Conservation (phyloP, 1,140 invertebrate genomes). For the Venustaconcha ellipsiformis region DNA sequence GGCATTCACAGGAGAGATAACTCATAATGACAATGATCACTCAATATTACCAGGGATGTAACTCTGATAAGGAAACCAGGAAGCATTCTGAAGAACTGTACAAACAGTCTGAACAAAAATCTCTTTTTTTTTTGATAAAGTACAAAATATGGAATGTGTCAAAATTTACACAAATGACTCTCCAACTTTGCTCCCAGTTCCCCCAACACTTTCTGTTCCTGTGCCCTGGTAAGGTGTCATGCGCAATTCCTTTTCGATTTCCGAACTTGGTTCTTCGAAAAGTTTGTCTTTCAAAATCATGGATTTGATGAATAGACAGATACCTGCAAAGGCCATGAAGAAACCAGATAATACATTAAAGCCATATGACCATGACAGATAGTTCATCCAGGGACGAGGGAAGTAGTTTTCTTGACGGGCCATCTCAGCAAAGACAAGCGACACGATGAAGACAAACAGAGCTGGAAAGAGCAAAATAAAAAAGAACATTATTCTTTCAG, state of each 20-base stretch:
- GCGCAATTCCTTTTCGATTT: constrained; percentile 24
- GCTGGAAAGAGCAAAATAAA: constrained; percentile 40
- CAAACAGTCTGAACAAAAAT: too few relatives aligned
- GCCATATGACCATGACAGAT: constrained; percentile 94
- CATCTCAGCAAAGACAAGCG: constrained; percentile 90
- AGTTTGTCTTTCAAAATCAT: constrained; percentile 51
- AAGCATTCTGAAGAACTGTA: too few relatives aligned
- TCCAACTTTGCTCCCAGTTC: neutral
- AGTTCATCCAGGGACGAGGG: constrained; percentile 95
- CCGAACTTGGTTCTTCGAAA: constrained; percentile 20
- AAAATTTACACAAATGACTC: neutral
- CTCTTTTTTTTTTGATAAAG: too few relatives aligned
- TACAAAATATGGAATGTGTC: too few relatives aligned
- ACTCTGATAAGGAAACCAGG: too few relatives aligned
- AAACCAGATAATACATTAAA: constrained; percentile 90
- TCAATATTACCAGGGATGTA: too few relatives aligned
- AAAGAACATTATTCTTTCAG: too few relatives aligned
- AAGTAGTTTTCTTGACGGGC: constrained; percentile 92
- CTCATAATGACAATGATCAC: too few relatives aligned
- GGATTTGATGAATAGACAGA: constrained; percentile 54
- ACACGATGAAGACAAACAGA: constrained; percentile 73
- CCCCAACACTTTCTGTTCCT: constrained; percentile 3
- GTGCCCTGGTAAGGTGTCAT: neutral
- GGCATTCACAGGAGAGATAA: too few relatives aligned
- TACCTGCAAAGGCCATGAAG: constrained; percentile 70